Percentiles rank a stretch among this genome's conserved stretches.
Evolutionary conservation across 1,140 invertebrate species (phyloP).

Genomic region (Melipona quadrifasciata): DNA sequence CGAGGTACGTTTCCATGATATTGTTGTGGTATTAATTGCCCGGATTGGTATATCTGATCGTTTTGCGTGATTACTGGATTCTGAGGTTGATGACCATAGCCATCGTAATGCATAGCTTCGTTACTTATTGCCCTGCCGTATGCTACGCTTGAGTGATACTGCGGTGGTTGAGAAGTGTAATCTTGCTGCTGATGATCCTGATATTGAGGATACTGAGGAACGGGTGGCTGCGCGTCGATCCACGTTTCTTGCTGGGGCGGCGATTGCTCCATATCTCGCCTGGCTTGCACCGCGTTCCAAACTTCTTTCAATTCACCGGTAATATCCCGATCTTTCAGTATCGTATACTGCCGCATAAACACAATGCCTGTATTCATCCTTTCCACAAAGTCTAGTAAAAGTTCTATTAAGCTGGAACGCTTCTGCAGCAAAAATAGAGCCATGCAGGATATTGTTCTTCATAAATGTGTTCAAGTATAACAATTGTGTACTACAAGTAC

Average conservation of each 20-base stretch:
- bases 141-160: slow-evolving; percentile 61
- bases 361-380: slow-evolving; percentile 85
- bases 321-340: slow-evolving; percentile 86
- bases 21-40: slow-evolving; percentile 53
- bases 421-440: slow-evolving; percentile 80
- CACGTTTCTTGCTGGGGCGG: slow-evolving; percentile 70
- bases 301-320: slow-evolving; percentile 88
- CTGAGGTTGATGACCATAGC: slow-evolving; percentile 53
- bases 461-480: neutral
- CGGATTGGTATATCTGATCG: slow-evolving; percentile 67
- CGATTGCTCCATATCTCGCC: slow-evolving; percentile 82
- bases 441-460: neutral
- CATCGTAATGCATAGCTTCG: slow-evolving; percentile 54
- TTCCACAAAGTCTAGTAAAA: slow-evolving; percentile 87
- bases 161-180: slow-evolving; percentile 52
- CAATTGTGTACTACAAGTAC: slow-evolving; percentile 72
- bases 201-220: slow-evolving; percentile 70
- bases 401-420: slow-evolving; percentile 84
- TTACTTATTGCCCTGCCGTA: slow-evolving; percentile 55
- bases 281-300: slow-evolving; percentile 86
- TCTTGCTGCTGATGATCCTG: slow-evolving; percentile 68
- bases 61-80: slow-evolving; percentile 59
- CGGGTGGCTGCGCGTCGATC: slow-evolving; percentile 73
- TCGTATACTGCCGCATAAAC: slow-evolving; percentile 83
- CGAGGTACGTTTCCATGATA: slow-evolving; percentile 56